Conservation (phyloP, 1,140 invertebrate genomes). For the Papilio polyxenes region DNA sequence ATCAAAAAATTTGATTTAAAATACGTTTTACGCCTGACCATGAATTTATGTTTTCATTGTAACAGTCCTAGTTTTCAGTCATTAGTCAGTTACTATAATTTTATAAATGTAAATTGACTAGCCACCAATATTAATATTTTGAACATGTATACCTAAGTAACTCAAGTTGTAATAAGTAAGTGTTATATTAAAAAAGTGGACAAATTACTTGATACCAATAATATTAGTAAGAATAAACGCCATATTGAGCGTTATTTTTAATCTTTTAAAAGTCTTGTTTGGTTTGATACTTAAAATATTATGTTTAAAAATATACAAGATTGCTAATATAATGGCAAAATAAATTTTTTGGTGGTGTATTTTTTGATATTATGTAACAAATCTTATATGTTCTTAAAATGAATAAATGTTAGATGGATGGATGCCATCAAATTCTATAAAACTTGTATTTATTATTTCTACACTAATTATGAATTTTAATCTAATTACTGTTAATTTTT, state of each 20-base stretch:
- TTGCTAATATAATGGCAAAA: background rate
- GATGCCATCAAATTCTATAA: background rate
- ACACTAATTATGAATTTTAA: too few relatives aligned
- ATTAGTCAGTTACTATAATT: background rate
- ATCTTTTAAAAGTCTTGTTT: background rate
- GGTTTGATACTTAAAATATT: background rate
- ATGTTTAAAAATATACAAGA: background rate
- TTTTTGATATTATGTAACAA: background rate
- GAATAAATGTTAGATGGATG: too few relatives aligned
- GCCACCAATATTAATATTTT: background rate
- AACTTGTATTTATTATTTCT: too few relatives aligned
- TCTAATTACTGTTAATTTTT: too few relatives aligned
- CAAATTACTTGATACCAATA: background rate
- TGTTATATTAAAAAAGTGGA: background rate
- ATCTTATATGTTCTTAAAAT: background rate
- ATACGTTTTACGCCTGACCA: background rate
- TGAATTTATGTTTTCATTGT: slow-evolving; percentile 3
- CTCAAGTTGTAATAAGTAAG: background rate
- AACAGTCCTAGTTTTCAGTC: background rate
- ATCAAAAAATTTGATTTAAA: background rate
- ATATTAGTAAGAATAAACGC: background rate
- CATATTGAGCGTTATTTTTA: background rate
- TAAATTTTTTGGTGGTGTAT: background rate
- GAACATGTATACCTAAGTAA: background rate
- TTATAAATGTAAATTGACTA: background rate